Evolutionary conservation across 2,888 invertebrate genomes (phyloP), one percentile per base, ranked within the genome.

Genomic region (Athripsodes cinereus): DNA sequence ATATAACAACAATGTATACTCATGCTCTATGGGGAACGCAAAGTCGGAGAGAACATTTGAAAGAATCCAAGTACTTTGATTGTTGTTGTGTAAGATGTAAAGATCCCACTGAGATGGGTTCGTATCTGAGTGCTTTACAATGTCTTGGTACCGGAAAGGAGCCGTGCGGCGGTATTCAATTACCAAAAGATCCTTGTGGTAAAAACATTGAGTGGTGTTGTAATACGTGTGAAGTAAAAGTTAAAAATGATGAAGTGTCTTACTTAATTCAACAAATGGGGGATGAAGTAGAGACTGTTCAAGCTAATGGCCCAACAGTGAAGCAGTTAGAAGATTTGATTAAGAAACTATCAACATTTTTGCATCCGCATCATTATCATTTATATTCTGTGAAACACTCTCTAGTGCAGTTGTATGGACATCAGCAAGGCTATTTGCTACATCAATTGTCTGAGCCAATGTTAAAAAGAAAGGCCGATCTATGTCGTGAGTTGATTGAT

Each of bases 11-110:
- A 1, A 90, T 88, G 82, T 94, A 93, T 66, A 91, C 92, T 3
- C 92, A 93, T 68, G 89, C 90, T 10, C 72, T 94, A 60, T 93
- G 93, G 93, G 88, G 91, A 1, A 92, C 92, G 0, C 86, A 87
- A 69, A 85, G 87, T 35, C 80, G 93, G 64, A 81, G 88, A 60
- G 87, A 89, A 64, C 92, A 92, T 74, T 74, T 92, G 20, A 77
- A 79, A 64, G 83, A 87, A 60, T 88, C 89, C 0, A 92, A 92
- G 72, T 90, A 90, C 68, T 92, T 92, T 65, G 71, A 78, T 1
- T 92, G 92, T 64, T 75, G 74, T 65, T 92, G 92, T 69, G 69
- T 74, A 54, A 81, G 92, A 63, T 92, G 92, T 66, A 71, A 76
- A 40, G 92, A 92, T 71, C 86, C 89, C n/a, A 88, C 90, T 0